Conservation (phyloP, 2,888 invertebrate genomes). For the Epinotia ramella region DNA sequence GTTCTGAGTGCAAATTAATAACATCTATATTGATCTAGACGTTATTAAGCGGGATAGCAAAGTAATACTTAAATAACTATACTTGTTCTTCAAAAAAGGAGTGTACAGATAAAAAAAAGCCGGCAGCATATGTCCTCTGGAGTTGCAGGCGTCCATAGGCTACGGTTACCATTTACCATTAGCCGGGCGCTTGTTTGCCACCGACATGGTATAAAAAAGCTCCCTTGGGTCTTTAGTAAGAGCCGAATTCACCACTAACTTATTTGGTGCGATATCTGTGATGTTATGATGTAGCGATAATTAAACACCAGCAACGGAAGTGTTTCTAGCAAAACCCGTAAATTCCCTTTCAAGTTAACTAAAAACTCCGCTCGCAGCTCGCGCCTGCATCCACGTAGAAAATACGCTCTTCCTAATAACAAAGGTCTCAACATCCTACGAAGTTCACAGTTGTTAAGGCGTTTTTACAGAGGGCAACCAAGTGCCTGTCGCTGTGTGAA, state of each 20-base stretch:
- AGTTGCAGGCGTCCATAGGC: too few relatives aligned
- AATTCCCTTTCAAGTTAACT: constrained; percentile 8
- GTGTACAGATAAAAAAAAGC: too few relatives aligned
- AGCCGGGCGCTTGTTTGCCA: too few relatives aligned
- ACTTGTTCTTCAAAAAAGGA: too few relatives aligned
- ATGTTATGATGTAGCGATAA: background rate
- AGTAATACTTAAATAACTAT: too few relatives aligned
- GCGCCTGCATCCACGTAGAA: constrained; percentile 26
- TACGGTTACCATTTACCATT: too few relatives aligned
- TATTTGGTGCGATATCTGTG: background rate
- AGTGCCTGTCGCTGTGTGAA: constrained; percentile 34
- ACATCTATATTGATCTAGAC: too few relatives aligned
- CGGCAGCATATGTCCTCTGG: too few relatives aligned
- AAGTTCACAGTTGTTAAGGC: background rate
- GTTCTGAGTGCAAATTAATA: too few relatives aligned
- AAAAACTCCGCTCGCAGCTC: constrained; percentile 11
- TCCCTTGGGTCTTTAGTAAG: too few relatives aligned
- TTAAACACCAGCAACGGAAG: background rate
- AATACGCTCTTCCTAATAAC: background rate
- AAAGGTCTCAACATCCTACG: background rate
- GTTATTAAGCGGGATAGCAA: too few relatives aligned
- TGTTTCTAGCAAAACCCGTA: background rate
- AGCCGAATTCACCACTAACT: background rate
- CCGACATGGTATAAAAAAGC: too few relatives aligned
- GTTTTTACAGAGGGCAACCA: constrained; percentile 7